Evolutionary conservation across 2,888 invertebrate species (phyloP).

Genomic region (Cabera pusaria): DNA sequence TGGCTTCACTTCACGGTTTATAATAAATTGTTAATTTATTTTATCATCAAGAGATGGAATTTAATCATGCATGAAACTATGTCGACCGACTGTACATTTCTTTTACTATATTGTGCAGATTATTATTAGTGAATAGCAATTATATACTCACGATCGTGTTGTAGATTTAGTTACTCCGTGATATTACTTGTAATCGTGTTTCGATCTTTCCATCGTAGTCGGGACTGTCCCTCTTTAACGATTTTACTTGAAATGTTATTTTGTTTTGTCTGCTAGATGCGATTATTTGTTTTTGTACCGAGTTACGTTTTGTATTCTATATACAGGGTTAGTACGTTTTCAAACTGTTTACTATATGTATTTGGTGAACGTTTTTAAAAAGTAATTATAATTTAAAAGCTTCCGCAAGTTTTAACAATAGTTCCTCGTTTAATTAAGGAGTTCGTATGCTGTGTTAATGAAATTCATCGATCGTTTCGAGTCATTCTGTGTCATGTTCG

Average conservation of each 20-base stretch:
- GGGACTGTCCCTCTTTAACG: neutral
- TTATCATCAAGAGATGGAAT: too few species aligned
- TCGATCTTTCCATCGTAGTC: constrained; percentile 7
- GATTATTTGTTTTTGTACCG: constrained; percentile 26
- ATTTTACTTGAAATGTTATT: constrained; percentile 4
- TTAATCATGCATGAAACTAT: constrained; percentile 42
- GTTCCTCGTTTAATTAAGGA: constrained; percentile 55
- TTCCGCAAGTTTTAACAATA: constrained; percentile 37
- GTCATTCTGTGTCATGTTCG: constrained; percentile 70
- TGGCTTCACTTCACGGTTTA: too few species aligned
- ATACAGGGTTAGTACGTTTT: constrained; percentile 43
- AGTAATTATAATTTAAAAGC: constrained; percentile 5
- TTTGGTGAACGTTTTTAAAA: too few species aligned
- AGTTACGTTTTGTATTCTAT: constrained; percentile 6
- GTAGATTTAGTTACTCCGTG: constrained; percentile 54
- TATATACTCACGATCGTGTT: constrained; percentile 45
- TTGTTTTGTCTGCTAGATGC: constrained; percentile 16
- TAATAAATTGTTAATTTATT: too few species aligned
- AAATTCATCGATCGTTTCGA: constrained; percentile 49
- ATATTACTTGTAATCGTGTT: constrained; percentile 60
- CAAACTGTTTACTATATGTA: neutral
- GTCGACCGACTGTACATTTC: too few species aligned
- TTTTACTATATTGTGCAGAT: too few species aligned
- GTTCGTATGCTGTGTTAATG: constrained; percentile 55
- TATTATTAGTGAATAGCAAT: too few species aligned